Base-by-base conservation (phyloP, 2,888 invertebrate species). In the Mimumesa dahlbomi region DNA sequence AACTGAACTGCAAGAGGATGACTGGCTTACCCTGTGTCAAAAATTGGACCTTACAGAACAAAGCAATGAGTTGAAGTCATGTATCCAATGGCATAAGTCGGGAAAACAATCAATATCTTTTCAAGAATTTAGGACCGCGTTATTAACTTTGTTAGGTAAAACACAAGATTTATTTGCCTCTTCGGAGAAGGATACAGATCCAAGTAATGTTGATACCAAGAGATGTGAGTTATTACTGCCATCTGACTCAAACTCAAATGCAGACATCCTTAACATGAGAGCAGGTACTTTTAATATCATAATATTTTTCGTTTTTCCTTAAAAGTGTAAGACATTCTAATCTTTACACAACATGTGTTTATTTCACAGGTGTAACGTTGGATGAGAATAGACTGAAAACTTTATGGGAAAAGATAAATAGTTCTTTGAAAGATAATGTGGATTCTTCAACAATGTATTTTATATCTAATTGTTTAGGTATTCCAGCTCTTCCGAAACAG, bases 21-120 rank as follows among this genome's bases (percentile, higher is more conserved):
- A 95, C 43, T 91, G 95, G 77, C 90, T 92, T 54, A 92, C 92
- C 70, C 91, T 96, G 49, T 96, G 96, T 88, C 93, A 93, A 84
- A 93, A 95, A 75, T 91, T 96, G 69, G 95, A 96, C 90, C 91
- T 96, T 52, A 95, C 95, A 79, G 94, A 94, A 80, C 93, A 93
- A 68, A 93, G 94, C 0, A 91, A 91, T 2, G 76, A 82, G 46
- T 68, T 84, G 19, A 82, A 80, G 45, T 77, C 79, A 3, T 77
- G 72, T 36, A 73, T 85, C 4, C 54, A 67, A 2, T 67, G 71
- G 22, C 53, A 74, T 79, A 83, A 66, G 46, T 88, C 90, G 18
- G 90, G 90, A 75, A 85, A 88, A 22, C 82, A 76, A 16, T 89
- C 91, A 13, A 93, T 93, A 29, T 92, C 94, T 62, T 96, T 96